Conservation (phyloP, 2,113 vertebrate species). For the Pleuronectes platessa region DNA sequence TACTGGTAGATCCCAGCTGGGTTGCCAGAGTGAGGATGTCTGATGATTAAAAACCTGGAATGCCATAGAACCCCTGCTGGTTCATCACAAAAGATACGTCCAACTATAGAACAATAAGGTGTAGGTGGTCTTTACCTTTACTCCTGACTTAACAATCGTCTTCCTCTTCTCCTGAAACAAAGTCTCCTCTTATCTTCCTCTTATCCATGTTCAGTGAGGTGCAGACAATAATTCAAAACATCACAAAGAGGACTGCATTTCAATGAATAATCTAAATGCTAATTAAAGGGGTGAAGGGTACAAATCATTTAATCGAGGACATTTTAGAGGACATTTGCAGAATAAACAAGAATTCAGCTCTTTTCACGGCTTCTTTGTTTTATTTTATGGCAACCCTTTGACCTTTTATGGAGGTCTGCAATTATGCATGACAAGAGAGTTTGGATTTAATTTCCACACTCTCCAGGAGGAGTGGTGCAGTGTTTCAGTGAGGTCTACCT, state of each 20-base stretch:
- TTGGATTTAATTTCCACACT: background rate
- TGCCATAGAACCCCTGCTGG: too few species aligned
- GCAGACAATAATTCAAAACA: background rate
- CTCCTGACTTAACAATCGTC: background rate
- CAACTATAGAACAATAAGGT: too few species aligned
- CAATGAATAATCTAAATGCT: background rate
- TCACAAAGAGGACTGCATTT: background rate
- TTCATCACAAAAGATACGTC: too few species aligned
- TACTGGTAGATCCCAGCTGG: too few species aligned
- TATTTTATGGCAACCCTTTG: background rate
- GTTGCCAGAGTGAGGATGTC: too few species aligned
- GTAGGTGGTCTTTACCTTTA: too few species aligned
- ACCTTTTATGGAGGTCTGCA: background rate
- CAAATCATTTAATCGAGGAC: background rate
- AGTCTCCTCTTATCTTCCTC: background rate
- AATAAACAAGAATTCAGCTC: background rate
- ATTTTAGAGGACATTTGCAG: background rate
- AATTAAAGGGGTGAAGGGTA: background rate
- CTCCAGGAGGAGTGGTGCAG: too few species aligned
- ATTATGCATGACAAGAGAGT: background rate
- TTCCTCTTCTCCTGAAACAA: background rate
- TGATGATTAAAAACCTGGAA: too few species aligned
- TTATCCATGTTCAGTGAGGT: background rate
- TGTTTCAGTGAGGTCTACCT: too few species aligned
- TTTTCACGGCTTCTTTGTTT: background rate